These are phyloP conservation scores for Scolopax bukidnonensis DNA, from an alignment of 2,797 vertebrate species.

Conservation along the genomic window DNA sequence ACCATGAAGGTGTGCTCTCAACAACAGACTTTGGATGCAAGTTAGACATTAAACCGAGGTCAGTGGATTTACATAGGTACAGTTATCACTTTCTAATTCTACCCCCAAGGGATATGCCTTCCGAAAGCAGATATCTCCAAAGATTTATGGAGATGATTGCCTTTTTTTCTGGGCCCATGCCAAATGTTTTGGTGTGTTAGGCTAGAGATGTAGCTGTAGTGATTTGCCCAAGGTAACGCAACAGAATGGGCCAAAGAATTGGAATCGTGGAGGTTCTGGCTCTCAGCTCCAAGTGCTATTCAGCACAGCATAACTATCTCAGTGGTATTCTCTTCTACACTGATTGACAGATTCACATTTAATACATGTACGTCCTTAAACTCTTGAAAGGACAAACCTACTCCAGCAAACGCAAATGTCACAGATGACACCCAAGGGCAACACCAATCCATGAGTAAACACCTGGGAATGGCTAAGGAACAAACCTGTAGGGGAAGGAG, in stretches of 20 bases:
- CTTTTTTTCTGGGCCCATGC: background rate
- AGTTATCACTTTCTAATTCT: background rate
- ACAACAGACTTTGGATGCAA: accelerated
- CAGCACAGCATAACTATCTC: background rate
- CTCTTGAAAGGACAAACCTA: background rate
- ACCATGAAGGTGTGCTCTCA: background rate
- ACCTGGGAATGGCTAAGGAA: background rate
- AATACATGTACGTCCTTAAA: background rate
- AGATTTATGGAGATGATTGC: background rate
- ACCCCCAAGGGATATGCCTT: background rate
- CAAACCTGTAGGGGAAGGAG: background rate
- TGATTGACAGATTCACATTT: background rate
- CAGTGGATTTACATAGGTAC: background rate
- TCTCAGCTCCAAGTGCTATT: background rate
- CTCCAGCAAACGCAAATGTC: background rate
- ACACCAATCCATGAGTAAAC: background rate
- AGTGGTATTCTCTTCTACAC: background rate
- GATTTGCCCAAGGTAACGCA: background rate
- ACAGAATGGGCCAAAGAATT: background rate
- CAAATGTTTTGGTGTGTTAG: background rate
- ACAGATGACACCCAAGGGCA: background rate
- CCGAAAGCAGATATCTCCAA: background rate
- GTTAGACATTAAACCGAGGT: background rate
- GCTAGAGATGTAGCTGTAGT: background rate
- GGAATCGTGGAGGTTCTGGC: background rate